phyloP scores from a whole-genome alignment of 1,140 invertebrate species.

The Drosophila mayri region DNA sequence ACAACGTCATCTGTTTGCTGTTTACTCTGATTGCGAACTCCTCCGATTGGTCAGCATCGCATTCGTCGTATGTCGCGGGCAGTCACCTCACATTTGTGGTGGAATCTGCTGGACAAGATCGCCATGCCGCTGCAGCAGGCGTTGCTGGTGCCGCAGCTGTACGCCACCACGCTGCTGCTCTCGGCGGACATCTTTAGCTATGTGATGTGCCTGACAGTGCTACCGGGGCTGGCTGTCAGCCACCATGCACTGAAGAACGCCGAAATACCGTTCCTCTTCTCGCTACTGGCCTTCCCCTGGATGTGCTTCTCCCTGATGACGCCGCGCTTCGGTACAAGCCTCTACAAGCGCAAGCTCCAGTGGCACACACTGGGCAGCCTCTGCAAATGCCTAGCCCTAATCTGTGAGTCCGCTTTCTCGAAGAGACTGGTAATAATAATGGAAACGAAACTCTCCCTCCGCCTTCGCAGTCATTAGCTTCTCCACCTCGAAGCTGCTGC shows the following conservation, averaged over 20 bases:
- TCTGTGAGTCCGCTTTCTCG: constrained; percentile 64
- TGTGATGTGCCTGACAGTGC: constrained; percentile 81
- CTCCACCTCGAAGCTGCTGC: constrained; percentile 78
- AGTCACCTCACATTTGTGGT: constrained; percentile 73
- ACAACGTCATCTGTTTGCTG: not conserved
- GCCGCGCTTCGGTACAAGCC: constrained; percentile 74
- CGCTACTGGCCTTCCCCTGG: constrained; percentile 82
- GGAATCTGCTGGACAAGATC: constrained; percentile 77
- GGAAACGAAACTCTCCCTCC: not conserved
- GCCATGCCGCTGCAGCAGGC: constrained; percentile 77
- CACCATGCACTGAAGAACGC: constrained; percentile 80
- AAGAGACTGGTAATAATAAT: not conserved
- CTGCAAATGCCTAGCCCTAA: constrained; percentile 73
- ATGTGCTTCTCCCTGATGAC: constrained; percentile 84
- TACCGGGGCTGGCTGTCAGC: constrained; percentile 74
- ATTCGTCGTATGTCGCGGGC: constrained; percentile 73
- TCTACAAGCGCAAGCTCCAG: constrained; percentile 77
- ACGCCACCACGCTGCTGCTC: constrained; percentile 76
- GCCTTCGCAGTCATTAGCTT: constrained; percentile 73
- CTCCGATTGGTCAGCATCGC: constrained; percentile 48
- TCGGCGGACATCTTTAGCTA: constrained; percentile 83
- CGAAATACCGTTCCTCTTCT: constrained; percentile 84
- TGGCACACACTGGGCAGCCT: constrained; percentile 81
- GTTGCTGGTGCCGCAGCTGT: constrained; percentile 73
- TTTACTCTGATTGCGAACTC: not conserved